Evolutionary conservation across 2,113 vertebrate genomes (phyloP).

Genomic region (Corvus cornix): DNA sequence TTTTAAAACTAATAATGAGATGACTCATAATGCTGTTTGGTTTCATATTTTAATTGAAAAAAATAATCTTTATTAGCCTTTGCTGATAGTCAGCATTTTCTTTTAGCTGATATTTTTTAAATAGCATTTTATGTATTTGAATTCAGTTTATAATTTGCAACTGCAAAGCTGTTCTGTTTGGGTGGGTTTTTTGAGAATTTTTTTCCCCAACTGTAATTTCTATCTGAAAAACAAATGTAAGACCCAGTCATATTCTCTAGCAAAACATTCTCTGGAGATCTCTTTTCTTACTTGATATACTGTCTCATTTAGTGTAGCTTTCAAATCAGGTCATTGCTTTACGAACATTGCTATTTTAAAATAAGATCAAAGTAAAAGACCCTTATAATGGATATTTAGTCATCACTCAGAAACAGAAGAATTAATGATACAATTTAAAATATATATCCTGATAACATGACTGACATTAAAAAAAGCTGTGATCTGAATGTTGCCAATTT

Average conservation of each 20-base stretch:
- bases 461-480: slow-evolving; percentile 13
- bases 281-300: not conserved
- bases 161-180: not conserved
- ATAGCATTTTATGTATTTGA: not conserved
- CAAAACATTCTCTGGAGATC: not conserved
- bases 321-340: slow-evolving; percentile 24
- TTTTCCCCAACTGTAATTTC: not conserved
- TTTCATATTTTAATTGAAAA: slow-evolving; percentile 21
- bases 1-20: not conserved
- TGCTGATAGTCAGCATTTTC: not conserved
- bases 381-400: slow-evolving; percentile 16
- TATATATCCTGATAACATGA: slow-evolving; percentile 18
- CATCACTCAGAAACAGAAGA: not conserved
- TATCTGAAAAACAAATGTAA: not conserved
- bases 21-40: not conserved
- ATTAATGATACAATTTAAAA: slow-evolving; percentile 27
- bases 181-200: not conserved
- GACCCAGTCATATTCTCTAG: not conserved
- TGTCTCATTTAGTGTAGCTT: not conserved
- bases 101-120: not conserved
- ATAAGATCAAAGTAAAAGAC: slow-evolving; percentile 15
- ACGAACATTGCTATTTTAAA: slow-evolving; percentile 5
- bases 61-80: slow-evolving; percentile 14
- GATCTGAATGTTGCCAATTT: slow-evolving; percentile 54
- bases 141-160: not conserved